A percentile compares a stretch with the other conserved stretches of the same genome.
Conservation (phyloP, 1,140 invertebrate genomes). For the Drosophila tristis region DNA sequence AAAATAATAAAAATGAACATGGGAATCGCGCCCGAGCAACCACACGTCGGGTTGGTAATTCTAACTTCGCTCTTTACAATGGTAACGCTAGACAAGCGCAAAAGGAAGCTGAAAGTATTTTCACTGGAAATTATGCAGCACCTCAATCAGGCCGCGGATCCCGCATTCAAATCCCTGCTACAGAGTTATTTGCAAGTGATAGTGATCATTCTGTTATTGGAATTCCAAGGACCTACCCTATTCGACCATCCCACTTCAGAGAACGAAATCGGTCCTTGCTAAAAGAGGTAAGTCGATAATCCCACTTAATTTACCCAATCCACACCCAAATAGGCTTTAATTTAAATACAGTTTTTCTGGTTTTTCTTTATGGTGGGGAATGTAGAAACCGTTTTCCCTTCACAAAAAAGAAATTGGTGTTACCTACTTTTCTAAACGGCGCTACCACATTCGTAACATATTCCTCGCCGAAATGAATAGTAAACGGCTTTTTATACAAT, state of each 20-base stretch:
- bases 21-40: conserved; percentile 26
- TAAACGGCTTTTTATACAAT: no score
- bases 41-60: conserved; percentile 48
- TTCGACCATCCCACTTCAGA: conserved; percentile 73
- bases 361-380: no score
- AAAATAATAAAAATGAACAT: conserved; percentile 14
- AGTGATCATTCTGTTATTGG: conserved; percentile 45
- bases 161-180: conserved; percentile 27
- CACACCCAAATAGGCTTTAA: no score
- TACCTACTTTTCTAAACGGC: no score
- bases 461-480: no score
- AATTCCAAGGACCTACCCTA: conserved; percentile 57
- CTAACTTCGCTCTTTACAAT: conserved; percentile 5
- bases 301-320: neutral
- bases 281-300: conserved; percentile 60
- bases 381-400: no score
- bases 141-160: conserved; percentile 2
- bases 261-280: conserved; percentile 72
- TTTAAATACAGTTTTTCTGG: no score
- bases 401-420: no score
- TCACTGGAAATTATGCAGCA: conserved; percentile 16
- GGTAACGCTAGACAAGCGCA: neutral
- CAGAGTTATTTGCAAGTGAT: conserved; percentile 19
- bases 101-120: conserved; percentile 31
- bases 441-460: no score